Conservation (phyloP, 1,140 invertebrate species). For the Saccostrea cuccullata region DNA sequence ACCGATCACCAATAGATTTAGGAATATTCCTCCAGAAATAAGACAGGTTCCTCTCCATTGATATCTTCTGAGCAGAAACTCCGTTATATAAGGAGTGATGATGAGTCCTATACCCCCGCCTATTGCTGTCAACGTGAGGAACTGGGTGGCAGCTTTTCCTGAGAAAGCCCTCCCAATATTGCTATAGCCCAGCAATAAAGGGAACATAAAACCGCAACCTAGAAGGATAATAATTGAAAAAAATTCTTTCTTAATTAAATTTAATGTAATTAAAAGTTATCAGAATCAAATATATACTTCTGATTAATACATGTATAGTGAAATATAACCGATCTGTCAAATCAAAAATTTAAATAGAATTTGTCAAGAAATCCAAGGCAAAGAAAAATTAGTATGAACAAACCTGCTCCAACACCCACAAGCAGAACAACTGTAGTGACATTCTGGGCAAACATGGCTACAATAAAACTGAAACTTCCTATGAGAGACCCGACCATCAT, state of each 20-base stretch:
- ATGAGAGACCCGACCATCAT: background rate
- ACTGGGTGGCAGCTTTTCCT: background rate
- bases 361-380: no score
- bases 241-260: no score
- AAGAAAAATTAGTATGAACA: background rate
- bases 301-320: no score
- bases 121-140: background rate
- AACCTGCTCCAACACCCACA: conserved; percentile 26
- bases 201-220: conserved; percentile 23
- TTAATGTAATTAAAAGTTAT: no score
- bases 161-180: background rate
- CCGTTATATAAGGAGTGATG: conserved; percentile 2
- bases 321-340: no score
- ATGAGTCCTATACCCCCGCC: conserved; percentile 13
- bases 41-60: background rate
- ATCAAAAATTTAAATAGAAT: no score
- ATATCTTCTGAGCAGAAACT: background rate
- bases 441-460: background rate
- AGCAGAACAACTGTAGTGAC: conserved; percentile 19
- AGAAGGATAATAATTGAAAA: background rate
- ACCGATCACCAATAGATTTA: background rate
- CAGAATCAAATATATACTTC: no score
- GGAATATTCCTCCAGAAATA: background rate
- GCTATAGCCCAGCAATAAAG: background rate
- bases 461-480: background rate